Evolutionary conservation across 2,113 vertebrate species (phyloP).

Genomic region (Nesoenas mayeri): DNA sequence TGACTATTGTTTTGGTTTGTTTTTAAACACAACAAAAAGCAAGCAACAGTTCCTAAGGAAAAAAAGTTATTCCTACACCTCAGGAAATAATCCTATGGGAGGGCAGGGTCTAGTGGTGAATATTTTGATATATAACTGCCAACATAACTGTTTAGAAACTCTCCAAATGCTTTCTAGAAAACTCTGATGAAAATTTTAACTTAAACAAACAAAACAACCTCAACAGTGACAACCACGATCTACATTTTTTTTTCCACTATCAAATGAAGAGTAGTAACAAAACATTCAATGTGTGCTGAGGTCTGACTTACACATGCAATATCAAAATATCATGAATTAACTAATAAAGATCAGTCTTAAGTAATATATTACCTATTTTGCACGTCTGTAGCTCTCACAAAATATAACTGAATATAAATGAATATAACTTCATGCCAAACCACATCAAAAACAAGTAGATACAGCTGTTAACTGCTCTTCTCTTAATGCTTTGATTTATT

Average conservation of each 20-base stretch:
- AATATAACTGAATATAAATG: too few species aligned
- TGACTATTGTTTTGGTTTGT: not conserved
- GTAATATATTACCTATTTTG: too few species aligned
- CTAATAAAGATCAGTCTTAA: not conserved
- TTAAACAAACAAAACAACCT: too few species aligned
- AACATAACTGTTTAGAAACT: not conserved
- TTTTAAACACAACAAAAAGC: not conserved
- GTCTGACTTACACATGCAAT: not conserved
- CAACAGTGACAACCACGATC: too few species aligned
- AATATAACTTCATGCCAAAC: too few species aligned
- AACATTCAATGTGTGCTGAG: not conserved
- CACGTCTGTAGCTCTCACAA: too few species aligned
- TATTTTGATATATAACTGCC: not conserved
- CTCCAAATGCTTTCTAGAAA: not conserved
- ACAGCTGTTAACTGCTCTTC: not conserved
- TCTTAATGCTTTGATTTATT: not conserved
- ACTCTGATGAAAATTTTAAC: not conserved
- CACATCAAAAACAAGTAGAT: not conserved
- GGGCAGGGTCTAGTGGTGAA: not conserved
- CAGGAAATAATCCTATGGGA: not conserved
- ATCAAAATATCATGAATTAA: not conserved
- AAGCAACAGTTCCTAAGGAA: not conserved
- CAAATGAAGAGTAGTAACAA: not conserved
- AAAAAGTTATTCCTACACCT: accelerated
- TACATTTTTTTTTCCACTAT: not conserved